Evolutionary conservation across 2,888 invertebrate genomes (phyloP), one percentile per base, ranked within the genome.

Genomic region (Platerodrilus igneus): DNA sequence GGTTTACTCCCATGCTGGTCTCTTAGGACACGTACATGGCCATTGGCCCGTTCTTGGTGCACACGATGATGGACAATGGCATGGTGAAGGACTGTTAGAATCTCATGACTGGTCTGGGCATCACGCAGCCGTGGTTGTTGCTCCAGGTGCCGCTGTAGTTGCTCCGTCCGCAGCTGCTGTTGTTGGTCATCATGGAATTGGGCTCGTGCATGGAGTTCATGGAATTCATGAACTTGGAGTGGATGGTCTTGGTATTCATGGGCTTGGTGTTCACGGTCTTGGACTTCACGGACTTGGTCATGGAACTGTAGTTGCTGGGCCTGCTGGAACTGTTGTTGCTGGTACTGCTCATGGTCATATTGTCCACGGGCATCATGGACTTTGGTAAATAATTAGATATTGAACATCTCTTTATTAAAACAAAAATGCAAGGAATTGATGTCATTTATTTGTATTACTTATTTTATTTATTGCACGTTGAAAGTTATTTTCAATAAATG

Each of bases 241-340:
- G n/a, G n/a, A n/a, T 14, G 38, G 29, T 19, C 17, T 39, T 36
- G 51, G 47, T 21, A 51, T 50, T 11, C 38, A 25, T 13, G 50
- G 46, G 31, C 25, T 42, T 17, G 50, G 42, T 13, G 41, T 33
- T 30, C 14, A 15, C 14, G 40, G 34, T 10, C 39, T 39, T 18
- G 50, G 49, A 18, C 48, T n/a, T n/a, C n/a, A 44, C 28, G 57
- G 52, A 11, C 53, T 49, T 26, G 60, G 53, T 11, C 58, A 55
- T 29, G 62, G 59, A 29, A 51, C 57, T 10, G 51, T 63, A 8
- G 48, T 50, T 20, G 62, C 61, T 38, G 60, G 60, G 32, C 54
- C 49, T 32, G 59, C 62, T 33, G 59, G 54, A 9, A 55, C 58
- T 15, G 56, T 56, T 23, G 52, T 58, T 21, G 50, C 59, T 14